Conservation (phyloP, 1,140 invertebrate genomes). For the Rhynchophorus ferrugineus region DNA sequence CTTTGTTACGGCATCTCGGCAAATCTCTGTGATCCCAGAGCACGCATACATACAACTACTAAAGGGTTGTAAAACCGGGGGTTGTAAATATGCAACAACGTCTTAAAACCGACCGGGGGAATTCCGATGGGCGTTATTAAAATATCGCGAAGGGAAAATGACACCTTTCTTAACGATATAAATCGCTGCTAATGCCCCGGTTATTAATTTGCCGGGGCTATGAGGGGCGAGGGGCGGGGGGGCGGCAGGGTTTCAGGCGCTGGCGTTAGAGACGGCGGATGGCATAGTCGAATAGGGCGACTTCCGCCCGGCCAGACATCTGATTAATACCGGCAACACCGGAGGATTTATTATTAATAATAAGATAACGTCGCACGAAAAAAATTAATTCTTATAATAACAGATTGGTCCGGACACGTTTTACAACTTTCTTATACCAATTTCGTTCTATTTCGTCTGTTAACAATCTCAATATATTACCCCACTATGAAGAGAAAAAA, state of each 20-base stretch:
- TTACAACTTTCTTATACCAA: too few relatives aligned
- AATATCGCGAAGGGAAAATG: constrained; percentile 22
- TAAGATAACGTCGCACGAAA: background rate
- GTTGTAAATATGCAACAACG: constrained; percentile 24
- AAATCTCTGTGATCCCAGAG: constrained; percentile 10
- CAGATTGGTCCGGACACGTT: too few relatives aligned
- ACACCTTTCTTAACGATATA: constrained; percentile 25
- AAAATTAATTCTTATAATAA: too few relatives aligned
- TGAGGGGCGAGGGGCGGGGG: constrained; percentile 5
- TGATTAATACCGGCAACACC: too few relatives aligned
- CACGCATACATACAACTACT: constrained; percentile 5
- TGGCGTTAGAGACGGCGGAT: too few relatives aligned
- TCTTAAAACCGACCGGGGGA: constrained; percentile 17
- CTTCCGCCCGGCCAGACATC: background rate
- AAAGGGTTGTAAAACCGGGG: constrained; percentile 22
- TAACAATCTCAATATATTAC: too few relatives aligned
- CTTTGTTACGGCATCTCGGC: constrained; percentile 7
- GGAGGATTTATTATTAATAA: too few relatives aligned
- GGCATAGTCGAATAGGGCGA: background rate
- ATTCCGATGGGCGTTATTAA: constrained; percentile 22
- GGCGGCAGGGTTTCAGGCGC: too few relatives aligned
- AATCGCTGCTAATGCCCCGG: constrained; percentile 21
- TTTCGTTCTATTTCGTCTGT: too few relatives aligned
- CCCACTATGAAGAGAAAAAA: too few relatives aligned
- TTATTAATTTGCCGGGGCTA: constrained; percentile 20